Evolutionary conservation across 2,797 vertebrate species (phyloP).

Genomic region (Enteromius anoplus): DNA sequence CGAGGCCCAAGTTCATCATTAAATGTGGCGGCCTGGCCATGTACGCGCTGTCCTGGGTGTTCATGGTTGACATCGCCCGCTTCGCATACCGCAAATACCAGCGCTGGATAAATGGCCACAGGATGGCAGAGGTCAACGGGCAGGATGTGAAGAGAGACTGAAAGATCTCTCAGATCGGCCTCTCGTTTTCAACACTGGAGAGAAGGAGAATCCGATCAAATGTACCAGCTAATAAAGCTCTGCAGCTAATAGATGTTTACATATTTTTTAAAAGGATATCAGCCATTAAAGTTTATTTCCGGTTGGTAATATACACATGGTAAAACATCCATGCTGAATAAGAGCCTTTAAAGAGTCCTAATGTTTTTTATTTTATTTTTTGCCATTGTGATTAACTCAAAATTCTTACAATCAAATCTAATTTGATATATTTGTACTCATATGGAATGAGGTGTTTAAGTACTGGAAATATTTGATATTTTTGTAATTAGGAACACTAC

Average conservation of each 20-base stretch:
- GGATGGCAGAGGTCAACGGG: slow-evolving; percentile 64
- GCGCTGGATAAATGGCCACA: slow-evolving; percentile 67
- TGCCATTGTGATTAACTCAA: slow-evolving; percentile 25
- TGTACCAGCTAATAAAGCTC: slow-evolving; percentile 34
- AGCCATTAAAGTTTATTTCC: slow-evolving; percentile 37
- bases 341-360: slow-evolving; percentile 19
- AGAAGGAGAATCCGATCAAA: slow-evolving; percentile 8
- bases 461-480: slow-evolving; percentile 35
- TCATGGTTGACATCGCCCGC: slow-evolving; percentile 91
- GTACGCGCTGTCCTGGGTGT: slow-evolving; percentile 92
- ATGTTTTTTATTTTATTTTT: background rate
- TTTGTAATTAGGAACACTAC: slow-evolving; percentile 40
- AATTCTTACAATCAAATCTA: slow-evolving; percentile 39
- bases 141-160: slow-evolving; percentile 70
- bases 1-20: slow-evolving; percentile 88
- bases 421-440: slow-evolving; percentile 34
- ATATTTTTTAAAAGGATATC: slow-evolving; percentile 36
- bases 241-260: slow-evolving; percentile 49
- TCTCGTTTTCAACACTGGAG: background rate
- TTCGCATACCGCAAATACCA: slow-evolving; percentile 85
- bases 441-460: slow-evolving; percentile 8
- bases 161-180: slow-evolving; percentile 24
- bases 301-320: slow-evolving; percentile 27
- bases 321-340: background rate
- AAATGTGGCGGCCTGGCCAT: slow-evolving; percentile 90